A percentile compares a stretch with the other conserved stretches of the same genome.
Evolutionary conservation across 2,113 vertebrate genomes (phyloP).

Genomic region (Copsychus sechellarum): DNA sequence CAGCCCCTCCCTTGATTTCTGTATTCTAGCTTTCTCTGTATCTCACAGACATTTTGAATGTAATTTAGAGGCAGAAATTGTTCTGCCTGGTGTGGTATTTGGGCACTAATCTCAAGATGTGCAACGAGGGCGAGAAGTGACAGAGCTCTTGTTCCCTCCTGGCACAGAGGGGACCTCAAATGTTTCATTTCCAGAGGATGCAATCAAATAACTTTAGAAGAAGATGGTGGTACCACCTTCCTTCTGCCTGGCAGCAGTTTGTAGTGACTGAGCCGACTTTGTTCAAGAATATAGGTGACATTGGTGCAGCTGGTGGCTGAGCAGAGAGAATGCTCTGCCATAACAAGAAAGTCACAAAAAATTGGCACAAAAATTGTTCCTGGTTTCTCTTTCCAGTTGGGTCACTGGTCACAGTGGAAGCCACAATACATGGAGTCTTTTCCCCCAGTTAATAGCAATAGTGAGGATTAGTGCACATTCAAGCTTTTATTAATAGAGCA

Average conservation of each 20-base stretch:
- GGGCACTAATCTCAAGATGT: background rate
- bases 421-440: background rate
- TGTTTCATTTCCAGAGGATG: fast-evolving
- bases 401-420: background rate
- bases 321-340: background rate
- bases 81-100: background rate
- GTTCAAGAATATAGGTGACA: background rate
- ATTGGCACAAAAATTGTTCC: background rate
- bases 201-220: fast-evolving
- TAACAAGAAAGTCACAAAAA: background rate
- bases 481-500: background rate
- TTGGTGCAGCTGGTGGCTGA: background rate
- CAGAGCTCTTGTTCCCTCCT: background rate
- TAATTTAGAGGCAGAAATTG: background rate
- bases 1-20: background rate
- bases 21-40: background rate
- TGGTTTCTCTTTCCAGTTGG: background rate
- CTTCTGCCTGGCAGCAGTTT: background rate
- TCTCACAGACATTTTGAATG: background rate
- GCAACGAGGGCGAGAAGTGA: fast-evolving
- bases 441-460: background rate
- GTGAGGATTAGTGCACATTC: background rate
- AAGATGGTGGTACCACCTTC: background rate
- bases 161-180: background rate
- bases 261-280: background rate